Base-by-base conservation (phyloP, 2,888 invertebrate species). In the Tetragnatha montana region DNA sequence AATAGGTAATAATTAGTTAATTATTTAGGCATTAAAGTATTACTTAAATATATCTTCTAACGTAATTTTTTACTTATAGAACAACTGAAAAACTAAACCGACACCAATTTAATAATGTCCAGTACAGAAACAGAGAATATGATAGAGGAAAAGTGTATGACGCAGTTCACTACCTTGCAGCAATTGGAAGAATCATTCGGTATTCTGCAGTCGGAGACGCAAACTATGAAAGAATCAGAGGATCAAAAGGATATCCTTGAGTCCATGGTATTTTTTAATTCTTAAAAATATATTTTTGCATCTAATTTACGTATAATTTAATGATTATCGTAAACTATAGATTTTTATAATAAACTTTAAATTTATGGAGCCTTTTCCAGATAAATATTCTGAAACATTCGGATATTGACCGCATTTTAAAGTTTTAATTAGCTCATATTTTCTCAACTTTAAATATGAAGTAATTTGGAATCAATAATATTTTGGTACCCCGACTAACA, bases 51-150 rank as follows among this genome's bases (percentile, higher is more conserved):
- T 14, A 60, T 10, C 60, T 8, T 17, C 60, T 60, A 60, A 17
- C n/a, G 50, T 49, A 6, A n/a, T 50, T 8, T 50, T 50, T 76
- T 76, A 17, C 76, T 17, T 14, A 19, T 1, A 60, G 60, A n/a
- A 21, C 51, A 21, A 1, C 19, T n/a, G 19, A 12, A 60, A 69
- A 82, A 35, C 35, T 35, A 35, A 82, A 81, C 19, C 12, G 7
- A 47, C 75, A 83, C 14, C 21, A 35, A 19, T 76, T 21, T 14
- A 75, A 84, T 1, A 0, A 84, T 84, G 83, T 49, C 76, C 51
- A 68, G 47, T 12, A 47, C 35, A 12, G 76, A 69, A 14, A 22
- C 69, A 68, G 17, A 84, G 17, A 17, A 69, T 8, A 14, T 69
- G n/a, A 76, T 49, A 68, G 21, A 84, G 49, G 49, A 76, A 75